These are phyloP conservation scores for Baccha elongata DNA, from an alignment of 2,888 invertebrate genomes.

Conservation along the genomic window DNA sequence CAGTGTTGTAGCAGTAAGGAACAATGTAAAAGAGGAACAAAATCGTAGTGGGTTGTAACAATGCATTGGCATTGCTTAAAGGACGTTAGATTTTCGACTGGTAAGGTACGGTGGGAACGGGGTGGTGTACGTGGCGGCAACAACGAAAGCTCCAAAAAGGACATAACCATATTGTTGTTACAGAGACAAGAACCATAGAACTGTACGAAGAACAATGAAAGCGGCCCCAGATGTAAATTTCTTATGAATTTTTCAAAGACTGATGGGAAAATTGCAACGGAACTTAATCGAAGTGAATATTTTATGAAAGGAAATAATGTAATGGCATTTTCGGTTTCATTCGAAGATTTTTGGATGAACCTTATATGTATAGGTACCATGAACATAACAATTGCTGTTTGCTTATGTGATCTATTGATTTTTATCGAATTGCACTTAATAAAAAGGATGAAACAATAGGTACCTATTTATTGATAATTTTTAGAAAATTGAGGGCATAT, in stretches of 20 bases:
- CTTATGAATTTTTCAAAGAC: constrained; percentile 65
- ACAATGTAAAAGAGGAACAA: background rate
- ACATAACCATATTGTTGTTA: constrained; percentile 49
- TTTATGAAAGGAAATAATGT: constrained; percentile 58
- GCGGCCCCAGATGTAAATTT: constrained; percentile 55
- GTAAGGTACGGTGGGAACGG: too few species aligned
- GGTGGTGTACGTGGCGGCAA: constrained; percentile 35
- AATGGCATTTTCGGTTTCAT: constrained; percentile 49
- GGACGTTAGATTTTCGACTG: constrained; percentile 27
- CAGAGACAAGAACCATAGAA: constrained; percentile 12
- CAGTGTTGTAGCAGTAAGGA: too few species aligned
- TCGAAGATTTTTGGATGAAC: constrained; percentile 23
- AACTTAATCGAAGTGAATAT: constrained; percentile 63
- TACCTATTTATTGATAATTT: too few species aligned
- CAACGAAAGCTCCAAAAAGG: constrained; percentile 22
- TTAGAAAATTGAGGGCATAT: too few species aligned
- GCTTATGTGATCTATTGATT: constrained; percentile 47
- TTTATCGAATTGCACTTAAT: constrained; percentile 5
- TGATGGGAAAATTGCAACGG: constrained; percentile 64
- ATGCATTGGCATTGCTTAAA: constrained; percentile 11
- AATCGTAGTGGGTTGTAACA: constrained; percentile 31
- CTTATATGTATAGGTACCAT: too few species aligned
- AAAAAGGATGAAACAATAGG: too few species aligned
- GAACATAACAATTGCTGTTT: too few species aligned
- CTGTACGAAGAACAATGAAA: constrained; percentile 37